Evolutionary conservation across 2,888 invertebrate genomes (phyloP).

Genomic region (Ochropleura plecta): DNA sequence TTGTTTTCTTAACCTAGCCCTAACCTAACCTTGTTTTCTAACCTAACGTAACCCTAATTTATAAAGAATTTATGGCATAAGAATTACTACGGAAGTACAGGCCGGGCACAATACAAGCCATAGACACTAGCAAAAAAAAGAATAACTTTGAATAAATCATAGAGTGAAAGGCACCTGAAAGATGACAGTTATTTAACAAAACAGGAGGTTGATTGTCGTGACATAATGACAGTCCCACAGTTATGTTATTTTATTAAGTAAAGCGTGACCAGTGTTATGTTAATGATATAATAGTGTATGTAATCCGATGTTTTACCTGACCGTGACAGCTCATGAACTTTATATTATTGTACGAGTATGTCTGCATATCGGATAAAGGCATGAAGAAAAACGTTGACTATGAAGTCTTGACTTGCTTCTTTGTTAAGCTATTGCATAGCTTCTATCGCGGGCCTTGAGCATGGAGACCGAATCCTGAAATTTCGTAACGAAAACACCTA

Average conservation of each 20-base stretch:
- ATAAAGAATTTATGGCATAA: background rate
- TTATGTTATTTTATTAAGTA: constrained; percentile 4
- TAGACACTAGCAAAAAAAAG: too few relatives aligned
- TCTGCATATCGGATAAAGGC: constrained; percentile 7
- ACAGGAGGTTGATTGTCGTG: background rate
- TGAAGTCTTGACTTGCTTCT: constrained; percentile 15
- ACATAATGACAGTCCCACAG: background rate
- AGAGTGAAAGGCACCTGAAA: background rate
- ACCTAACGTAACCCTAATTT: background rate
- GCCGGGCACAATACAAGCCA: background rate
- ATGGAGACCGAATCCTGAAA: too few relatives aligned
- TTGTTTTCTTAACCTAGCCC: too few relatives aligned
- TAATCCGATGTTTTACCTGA: constrained; percentile 41
- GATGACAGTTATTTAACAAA: background rate
- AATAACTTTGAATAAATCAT: too few relatives aligned
- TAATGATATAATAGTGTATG: constrained; percentile 36
- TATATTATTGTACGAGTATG: constrained; percentile 8
- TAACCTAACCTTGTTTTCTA: too few relatives aligned
- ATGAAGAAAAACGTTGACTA: constrained; percentile 36
- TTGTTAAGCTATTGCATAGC: too few relatives aligned
- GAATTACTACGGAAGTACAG: too few relatives aligned
- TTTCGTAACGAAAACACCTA: too few relatives aligned
- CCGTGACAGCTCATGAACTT: constrained; percentile 59
- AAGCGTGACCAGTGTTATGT: constrained; percentile 38
- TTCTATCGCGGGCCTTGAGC: too few relatives aligned